Base-by-base conservation (phyloP, 2,888 invertebrate genomes). In the Drosophila gaucha region DNA sequence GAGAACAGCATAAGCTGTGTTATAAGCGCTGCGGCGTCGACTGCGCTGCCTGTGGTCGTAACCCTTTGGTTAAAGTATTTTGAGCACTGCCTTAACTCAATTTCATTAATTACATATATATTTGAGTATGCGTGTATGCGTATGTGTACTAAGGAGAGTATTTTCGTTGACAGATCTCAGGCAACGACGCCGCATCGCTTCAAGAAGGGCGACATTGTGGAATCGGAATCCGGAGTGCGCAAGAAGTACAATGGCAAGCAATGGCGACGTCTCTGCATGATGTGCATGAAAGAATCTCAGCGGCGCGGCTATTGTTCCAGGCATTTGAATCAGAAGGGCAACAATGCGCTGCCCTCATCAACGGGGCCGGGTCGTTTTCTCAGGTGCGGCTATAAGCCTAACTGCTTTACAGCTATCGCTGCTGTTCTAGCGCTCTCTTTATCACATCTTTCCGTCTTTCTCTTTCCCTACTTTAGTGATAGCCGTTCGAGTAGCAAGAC, bases 211-310 rank as follows among this genome's bases (percentile, higher is more conserved):
- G 99, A 99, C 92, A 97, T 99, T 77, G 92, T 92, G 67, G 90
- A 91, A 79, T 92, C 92, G 54, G 92, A 92, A 78, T 91, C 92
- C 67, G 99, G 99, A 74, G 98, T 99, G 86, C 94, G 99, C 12
- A 99, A 99, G 93, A 99, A 99, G 93, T 99, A 98, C 92, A 99
- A 99, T 93, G 99, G 99, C 33, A 99, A 99, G 93, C 99, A 99
- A 92, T 99, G 99, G 99, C 94, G 99, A 69, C 94, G 99, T 86
- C 94, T 99, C 72, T 99, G 99, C 93, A 98, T 98, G 64, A 97
- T 97, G 57, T 99, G 99, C 92, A 96, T 96, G 33, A 97, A 97
- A 93, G 99, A 99, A 94, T 99, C 99, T 89, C 99, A 99, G 92
- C 94, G 99, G 35, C 94, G 98, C 78, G 99, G 99, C 35, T 99